phyloP scores from a whole-genome alignment of 2,888 invertebrate species.

The Lithosia quadra region DNA sequence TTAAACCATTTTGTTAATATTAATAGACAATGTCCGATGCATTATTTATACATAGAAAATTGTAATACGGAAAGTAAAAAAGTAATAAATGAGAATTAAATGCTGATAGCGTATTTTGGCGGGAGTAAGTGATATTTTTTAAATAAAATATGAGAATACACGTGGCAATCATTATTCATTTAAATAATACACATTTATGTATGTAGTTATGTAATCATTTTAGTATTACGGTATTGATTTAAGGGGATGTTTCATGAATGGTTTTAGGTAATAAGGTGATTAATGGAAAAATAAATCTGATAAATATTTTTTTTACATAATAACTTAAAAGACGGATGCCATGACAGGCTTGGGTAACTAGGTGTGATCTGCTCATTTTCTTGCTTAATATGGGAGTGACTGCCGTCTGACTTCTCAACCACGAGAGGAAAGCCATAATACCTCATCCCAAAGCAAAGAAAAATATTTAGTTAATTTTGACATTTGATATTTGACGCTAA shows the following conservation, averaged over 20 bases:
- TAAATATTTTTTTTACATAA: too few species aligned
- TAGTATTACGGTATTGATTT: background rate
- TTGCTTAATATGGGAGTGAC: too few species aligned
- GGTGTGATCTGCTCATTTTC: too few species aligned
- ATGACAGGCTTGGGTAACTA: too few species aligned
- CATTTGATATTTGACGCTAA: too few species aligned
- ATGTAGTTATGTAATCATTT: background rate
- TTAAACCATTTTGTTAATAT: background rate
- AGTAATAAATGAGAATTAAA: background rate
- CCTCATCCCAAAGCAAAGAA: too few species aligned
- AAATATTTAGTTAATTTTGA: too few species aligned
- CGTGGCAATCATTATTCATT: background rate
- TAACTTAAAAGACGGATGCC: too few species aligned
- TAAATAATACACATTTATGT: background rate
- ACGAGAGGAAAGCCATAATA: too few species aligned
- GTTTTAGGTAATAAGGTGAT: background rate
- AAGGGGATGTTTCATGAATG: background rate
- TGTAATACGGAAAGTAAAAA: slow-evolving; percentile 5
- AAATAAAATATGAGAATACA: background rate
- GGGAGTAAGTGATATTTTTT: background rate
- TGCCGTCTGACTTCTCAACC: too few species aligned
- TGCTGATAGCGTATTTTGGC: background rate
- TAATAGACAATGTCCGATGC: background rate
- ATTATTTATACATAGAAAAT: background rate
- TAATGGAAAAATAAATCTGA: background rate